Base-by-base conservation (phyloP, 2,797 vertebrate species). In the Catharus ustulatus region DNA sequence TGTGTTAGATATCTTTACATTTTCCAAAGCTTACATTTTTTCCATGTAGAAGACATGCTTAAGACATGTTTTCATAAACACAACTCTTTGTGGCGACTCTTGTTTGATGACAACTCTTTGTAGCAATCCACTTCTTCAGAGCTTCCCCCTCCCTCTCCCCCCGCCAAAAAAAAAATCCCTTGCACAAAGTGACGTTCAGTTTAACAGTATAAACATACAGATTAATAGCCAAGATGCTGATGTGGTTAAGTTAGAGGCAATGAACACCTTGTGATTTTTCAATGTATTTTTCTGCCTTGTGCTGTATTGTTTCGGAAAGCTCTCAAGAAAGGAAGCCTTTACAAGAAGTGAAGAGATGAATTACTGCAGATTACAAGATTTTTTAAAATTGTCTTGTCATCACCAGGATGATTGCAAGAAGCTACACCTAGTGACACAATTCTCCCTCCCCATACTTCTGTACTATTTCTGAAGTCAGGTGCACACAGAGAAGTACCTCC, bases 111-210 rank as follows among this genome's bases (percentile, higher is more conserved):
- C 42, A 87, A 30, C 3, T 24, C 19, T 71, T 55, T 11, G 7
- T 27, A 67, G 10, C 22, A 72, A 66, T 3, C 22, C 15, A 48
- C 74, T 63, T 63, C 10, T 57, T 73, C 38, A 4, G 7, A 11
- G 2, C 10, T 45, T 26, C 22, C 5, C 20, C 7, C 19, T 30
- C 10, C 14, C 24, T 12, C 5, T 22, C 0, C 4, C 5, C 5
- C 38, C 38, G 11, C 38, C 38, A 38, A 38, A 72, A 1, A 27
- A 49, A 21, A 46, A 46, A 68, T 23, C 73, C 30, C 13, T 86
- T 80, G 22, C 27, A 74, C 36, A 29, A 88, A 29, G 14, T 57
- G 10, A 52, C 49, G 45, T 77, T 46, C 36, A 63, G 13, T 57
- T 75, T 23, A 12, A 32, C 13, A 24, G 4, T 36, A 21, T 26